Evolutionary conservation across 2,113 vertebrate genomes (phyloP), one percentile per base, ranked within the genome.

Genomic region (Melanostigma gelatinosum): DNA sequence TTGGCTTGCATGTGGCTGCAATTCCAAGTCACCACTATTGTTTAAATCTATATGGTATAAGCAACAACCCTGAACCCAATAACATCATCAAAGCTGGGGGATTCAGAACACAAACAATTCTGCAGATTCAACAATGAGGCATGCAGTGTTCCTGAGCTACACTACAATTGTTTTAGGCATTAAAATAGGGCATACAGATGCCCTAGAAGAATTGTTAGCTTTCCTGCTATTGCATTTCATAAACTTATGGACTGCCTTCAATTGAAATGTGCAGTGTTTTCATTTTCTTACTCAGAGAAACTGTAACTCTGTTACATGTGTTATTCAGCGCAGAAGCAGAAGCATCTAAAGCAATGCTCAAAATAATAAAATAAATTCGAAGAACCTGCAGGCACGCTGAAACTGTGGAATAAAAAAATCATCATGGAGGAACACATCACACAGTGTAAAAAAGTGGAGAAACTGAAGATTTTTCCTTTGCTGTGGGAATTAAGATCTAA

Each of bases 371-470:
- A 89, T 87, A 82, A 89, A 90, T 57, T 74, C 48, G 58, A 89
- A 91, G 84, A 87, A 77, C 87, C 91, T 87, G 74, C 76, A 91
- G 93, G 90, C 87, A 87, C 22, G 73, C 61, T 83, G 80, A 92
- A 93, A 93, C 84, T 92, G 92, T 38, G 75, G 70, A 92, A 91
- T 86, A 90, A 84, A 87, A 93, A 93, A 91, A 90, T 93, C 69
- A 89, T 89, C 92, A 86, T 81, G 82, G 82, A 80, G 84, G 68
- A 93, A 90, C 50, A 90, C 87, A 89, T 94, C 90, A 91, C 91
- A 93, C 82, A 80, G 67, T 72, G 68, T 52, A 46, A 46, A 90
- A 87, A 90, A 89, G 83, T 65, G 72, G 75, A 78, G 74, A 79
- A 89, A 74, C 79, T 69, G 75, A 69, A 89, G 80, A 91, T 80